Percentiles rank a stretch among this genome's conserved stretches.
phyloP scores from a whole-genome alignment of 1,140 invertebrate species.

The Spodoptera litura region DNA sequence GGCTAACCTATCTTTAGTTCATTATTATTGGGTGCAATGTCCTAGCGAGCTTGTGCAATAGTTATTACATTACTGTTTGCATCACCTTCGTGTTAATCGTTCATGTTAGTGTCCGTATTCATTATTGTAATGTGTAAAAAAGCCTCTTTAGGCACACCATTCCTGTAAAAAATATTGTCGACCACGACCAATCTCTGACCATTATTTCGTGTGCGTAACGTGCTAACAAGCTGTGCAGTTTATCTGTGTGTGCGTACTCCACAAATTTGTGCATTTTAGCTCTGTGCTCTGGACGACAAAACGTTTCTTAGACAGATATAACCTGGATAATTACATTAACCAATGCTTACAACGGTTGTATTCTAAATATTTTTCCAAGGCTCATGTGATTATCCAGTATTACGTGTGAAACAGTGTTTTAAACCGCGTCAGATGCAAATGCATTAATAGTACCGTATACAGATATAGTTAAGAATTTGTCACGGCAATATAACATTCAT shows the following conservation, averaged over 20 bases:
- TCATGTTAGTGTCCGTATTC: conserved; percentile 75
- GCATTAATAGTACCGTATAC: conserved; percentile 72
- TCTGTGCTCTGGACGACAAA: conserved; percentile 78
- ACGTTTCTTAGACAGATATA: conserved; percentile 62
- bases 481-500: conserved; percentile 83
- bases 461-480: conserved; percentile 78
- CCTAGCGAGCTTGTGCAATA: conserved; percentile 74
- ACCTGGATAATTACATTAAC: conserved; percentile 71
- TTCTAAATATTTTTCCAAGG: conserved; percentile 16
- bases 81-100: conserved; percentile 72
- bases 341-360: conserved; percentile 1
- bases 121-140: conserved; percentile 61
- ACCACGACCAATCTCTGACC: conserved; percentile 61
- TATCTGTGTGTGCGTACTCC: conserved; percentile 77
- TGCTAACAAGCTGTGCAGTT: conserved; percentile 84
- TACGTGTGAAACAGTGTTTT: conserved; percentile 61
- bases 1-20: conserved; percentile 58
- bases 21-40: conserved; percentile 75
- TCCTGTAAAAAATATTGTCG: conserved; percentile 55
- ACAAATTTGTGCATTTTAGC: conserved; percentile 81
- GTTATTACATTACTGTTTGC: conserved; percentile 79
- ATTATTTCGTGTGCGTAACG: conserved; percentile 79
- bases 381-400: conserved; percentile 75
- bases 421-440: conserved; percentile 80
- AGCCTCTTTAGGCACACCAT: conserved; percentile 64